These are phyloP conservation scores for Hiodon alosoides DNA, from an alignment of 2,113 vertebrate species.

Conservation along the genomic window DNA sequence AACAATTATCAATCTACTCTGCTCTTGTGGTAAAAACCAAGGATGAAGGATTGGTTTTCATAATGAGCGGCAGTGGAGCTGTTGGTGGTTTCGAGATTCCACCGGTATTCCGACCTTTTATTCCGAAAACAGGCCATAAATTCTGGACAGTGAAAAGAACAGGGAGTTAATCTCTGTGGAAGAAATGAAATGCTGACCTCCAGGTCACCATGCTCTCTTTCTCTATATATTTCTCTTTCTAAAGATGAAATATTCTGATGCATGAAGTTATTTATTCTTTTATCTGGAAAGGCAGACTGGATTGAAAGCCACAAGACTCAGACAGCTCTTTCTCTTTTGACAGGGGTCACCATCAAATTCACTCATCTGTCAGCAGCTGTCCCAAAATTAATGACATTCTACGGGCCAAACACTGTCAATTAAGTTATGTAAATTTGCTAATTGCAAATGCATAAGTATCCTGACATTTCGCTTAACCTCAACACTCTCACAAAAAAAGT, in stretches of 20 bases:
- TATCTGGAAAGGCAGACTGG: background rate
- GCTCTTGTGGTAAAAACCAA: too few species aligned
- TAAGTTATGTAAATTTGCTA: conserved; percentile 60
- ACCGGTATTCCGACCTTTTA: too few species aligned
- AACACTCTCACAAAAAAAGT: conserved; percentile 32
- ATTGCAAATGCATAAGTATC: conserved; percentile 44
- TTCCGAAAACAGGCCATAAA: background rate
- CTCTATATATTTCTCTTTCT: background rate
- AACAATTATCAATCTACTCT: too few species aligned
- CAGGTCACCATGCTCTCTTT: conserved; percentile 15
- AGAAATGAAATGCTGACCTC: conserved; percentile 21
- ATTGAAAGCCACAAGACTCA: conserved; percentile 20
- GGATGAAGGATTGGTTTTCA: too few species aligned
- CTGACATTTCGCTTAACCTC: conserved; percentile 50
- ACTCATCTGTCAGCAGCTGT: conserved; percentile 7
- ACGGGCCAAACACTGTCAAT: conserved; percentile 47
- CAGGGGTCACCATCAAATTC: conserved; percentile 9
- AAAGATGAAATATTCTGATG: conserved; percentile 17
- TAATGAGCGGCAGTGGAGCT: too few species aligned
- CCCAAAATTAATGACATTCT: conserved; percentile 39
- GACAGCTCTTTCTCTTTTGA: background rate
- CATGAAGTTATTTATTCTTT: conserved; percentile 9
- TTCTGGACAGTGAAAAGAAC: conserved; percentile 5
- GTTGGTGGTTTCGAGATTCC: too few species aligned
- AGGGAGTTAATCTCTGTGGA: conserved; percentile 16